Evolutionary conservation across 2,113 vertebrate genomes (phyloP).

Genomic region (Podilymbus podiceps): DNA sequence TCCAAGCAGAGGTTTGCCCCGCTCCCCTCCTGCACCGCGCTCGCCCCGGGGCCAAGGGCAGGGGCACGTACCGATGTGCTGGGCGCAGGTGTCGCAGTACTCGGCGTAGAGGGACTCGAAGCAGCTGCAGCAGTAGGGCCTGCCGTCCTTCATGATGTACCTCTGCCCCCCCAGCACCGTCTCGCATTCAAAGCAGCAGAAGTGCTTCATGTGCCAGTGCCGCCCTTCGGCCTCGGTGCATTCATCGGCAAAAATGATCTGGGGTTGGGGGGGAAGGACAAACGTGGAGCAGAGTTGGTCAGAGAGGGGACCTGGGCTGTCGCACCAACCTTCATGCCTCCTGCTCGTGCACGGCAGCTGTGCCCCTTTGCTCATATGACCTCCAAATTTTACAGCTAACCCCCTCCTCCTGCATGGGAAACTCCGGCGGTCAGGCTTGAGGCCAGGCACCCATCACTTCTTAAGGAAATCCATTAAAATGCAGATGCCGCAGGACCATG

Average conservation of each 20-base stretch:
- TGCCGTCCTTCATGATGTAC: slow-evolving; percentile 99
- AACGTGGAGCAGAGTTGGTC: fast-evolving
- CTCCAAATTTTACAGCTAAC: neutral
- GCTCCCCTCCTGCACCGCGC: fast-evolving
- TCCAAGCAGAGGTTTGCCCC: neutral
- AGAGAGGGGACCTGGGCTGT: fast-evolving
- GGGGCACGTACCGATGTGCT: slow-evolving; percentile 89
- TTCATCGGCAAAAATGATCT: slow-evolving; percentile 98
- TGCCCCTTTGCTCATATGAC: neutral
- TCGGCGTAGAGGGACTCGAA: slow-evolving; percentile 96
- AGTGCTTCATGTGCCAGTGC: slow-evolving; percentile 99
- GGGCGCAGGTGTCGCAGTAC: slow-evolving; percentile 96
- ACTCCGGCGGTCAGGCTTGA: neutral
- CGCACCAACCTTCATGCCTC: neutral
- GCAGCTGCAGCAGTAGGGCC: slow-evolving; percentile 97
- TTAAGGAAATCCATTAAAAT: neutral
- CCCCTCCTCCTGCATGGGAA: neutral
- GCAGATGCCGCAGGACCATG: fast-evolving
- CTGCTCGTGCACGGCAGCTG: fast-evolving
- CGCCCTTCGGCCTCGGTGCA: slow-evolving; percentile 97
- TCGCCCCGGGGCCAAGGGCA: neutral
- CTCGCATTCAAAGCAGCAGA: slow-evolving; percentile 98
- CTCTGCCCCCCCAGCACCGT: slow-evolving; percentile 93
- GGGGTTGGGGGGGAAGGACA: neutral
- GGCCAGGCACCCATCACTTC: neutral